Conservation (phyloP, 2,113 vertebrate genomes). For the Catharus bicknelli region DNA sequence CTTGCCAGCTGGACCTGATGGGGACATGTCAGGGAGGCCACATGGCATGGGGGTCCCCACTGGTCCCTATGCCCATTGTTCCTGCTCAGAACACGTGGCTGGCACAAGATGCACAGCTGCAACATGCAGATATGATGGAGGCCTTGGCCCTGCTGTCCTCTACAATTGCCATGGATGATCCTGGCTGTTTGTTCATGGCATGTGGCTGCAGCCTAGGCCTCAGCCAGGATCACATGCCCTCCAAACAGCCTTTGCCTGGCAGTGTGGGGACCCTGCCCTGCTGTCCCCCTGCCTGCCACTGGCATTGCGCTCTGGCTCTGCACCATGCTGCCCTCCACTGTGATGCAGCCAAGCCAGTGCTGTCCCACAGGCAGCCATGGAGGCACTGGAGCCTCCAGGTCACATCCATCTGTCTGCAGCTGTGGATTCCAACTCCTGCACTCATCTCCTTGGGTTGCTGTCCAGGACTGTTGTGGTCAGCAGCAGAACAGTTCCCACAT, state of each 20-base stretch:
- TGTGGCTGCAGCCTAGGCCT: background rate
- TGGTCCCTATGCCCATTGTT: rapidly evolving
- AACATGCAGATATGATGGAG: rapidly evolving
- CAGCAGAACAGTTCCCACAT: background rate
- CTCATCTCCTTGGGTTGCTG: background rate
- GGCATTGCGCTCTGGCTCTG: background rate
- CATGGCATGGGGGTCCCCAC: rapidly evolving
- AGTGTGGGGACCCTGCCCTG: background rate
- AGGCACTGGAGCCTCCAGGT: background rate
- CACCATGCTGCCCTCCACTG: background rate
- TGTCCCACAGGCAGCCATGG: background rate
- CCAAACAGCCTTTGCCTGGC: background rate
- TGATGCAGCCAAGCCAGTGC: background rate
- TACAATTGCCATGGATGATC: too few relatives aligned
- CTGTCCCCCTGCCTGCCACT: background rate
- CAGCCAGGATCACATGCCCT: rapidly evolving
- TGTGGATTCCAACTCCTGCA: background rate
- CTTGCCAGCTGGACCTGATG: background rate
- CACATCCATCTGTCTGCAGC: background rate
- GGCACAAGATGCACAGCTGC: rapidly evolving
- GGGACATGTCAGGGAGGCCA: rapidly evolving
- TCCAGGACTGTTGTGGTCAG: background rate
- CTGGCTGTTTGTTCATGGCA: rapidly evolving
- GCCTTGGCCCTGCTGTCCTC: background rate
- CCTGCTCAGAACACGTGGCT: rapidly evolving